Conservation (phyloP, 2,113 vertebrate genomes). For the Grammomys dolichurus region DNA sequence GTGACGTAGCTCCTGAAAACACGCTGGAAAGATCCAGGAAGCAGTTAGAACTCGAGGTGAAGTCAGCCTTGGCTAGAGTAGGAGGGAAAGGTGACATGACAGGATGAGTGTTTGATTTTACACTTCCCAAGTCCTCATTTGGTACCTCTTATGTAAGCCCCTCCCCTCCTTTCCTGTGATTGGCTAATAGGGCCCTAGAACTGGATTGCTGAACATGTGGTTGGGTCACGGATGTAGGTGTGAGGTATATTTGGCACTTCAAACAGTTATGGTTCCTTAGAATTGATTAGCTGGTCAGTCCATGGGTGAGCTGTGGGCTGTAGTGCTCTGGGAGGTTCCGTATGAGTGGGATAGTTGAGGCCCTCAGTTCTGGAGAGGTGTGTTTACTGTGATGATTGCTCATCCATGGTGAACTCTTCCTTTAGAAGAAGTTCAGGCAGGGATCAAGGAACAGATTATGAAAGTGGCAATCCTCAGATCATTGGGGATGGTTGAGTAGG, state of each 20-base stretch:
- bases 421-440: conserved; percentile 53
- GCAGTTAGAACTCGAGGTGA: not conserved
- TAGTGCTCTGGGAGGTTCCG: not conserved
- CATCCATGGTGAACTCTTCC: conserved; percentile 4
- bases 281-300: not conserved
- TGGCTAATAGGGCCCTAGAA: not conserved
- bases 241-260: not conserved
- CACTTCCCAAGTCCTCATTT: not conserved
- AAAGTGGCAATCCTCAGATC: conserved; percentile 30
- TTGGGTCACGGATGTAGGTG: not conserved
- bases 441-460: conserved; percentile 38
- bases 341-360: not conserved
- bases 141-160: not conserved
- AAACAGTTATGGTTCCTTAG: not conserved
- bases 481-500: conserved; percentile 47
- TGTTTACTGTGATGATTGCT: not conserved
- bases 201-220: not conserved
- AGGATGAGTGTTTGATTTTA: not conserved
- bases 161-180: not conserved
- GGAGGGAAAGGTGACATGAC: not conserved
- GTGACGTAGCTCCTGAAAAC: not conserved
- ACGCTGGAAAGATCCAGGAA: not conserved
- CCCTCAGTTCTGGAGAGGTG: not conserved
- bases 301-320: not conserved
- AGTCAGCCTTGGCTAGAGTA: conserved; percentile 1